phyloP scores from a whole-genome alignment of 2,113 vertebrate genomes.

The Dromiciops gliroides region DNA sequence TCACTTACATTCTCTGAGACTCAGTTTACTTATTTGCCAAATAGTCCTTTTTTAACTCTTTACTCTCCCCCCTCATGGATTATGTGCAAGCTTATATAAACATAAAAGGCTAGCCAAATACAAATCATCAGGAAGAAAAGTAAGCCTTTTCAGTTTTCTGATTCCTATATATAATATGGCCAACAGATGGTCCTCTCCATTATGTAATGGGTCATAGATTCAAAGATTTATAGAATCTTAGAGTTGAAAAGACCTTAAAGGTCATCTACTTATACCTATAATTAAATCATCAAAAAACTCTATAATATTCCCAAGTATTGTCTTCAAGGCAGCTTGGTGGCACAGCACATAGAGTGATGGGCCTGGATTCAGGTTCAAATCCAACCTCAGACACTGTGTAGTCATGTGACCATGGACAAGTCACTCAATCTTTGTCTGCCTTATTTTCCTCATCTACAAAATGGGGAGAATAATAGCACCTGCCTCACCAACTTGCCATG shows the following conservation, averaged over 20 bases:
- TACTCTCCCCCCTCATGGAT: not conserved
- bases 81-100: not conserved
- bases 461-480: not conserved
- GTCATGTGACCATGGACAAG: not conserved
- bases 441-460: not conserved
- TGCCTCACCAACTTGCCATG: not conserved
- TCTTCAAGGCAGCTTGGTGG: not conserved
- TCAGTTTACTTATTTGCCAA: slow-evolving; percentile 11
- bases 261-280: not conserved
- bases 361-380: not conserved
- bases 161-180: not conserved
- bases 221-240: not conserved
- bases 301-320: not conserved
- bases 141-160: not conserved
- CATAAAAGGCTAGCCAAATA: not conserved
- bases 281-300: not conserved
- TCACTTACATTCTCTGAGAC: not conserved
- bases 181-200: not conserved
- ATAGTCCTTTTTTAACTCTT: not conserved
- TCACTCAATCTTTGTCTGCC: not conserved
- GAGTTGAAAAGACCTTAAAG: not conserved
- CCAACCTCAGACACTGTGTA: not conserved
- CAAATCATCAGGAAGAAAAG: not conserved
- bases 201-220: not conserved
- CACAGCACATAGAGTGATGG: not conserved